Evolutionary conservation across 2,797 vertebrate species (phyloP), one percentile per base, ranked within the genome.

Genomic region (Ptychobarbus kaznakovi): DNA sequence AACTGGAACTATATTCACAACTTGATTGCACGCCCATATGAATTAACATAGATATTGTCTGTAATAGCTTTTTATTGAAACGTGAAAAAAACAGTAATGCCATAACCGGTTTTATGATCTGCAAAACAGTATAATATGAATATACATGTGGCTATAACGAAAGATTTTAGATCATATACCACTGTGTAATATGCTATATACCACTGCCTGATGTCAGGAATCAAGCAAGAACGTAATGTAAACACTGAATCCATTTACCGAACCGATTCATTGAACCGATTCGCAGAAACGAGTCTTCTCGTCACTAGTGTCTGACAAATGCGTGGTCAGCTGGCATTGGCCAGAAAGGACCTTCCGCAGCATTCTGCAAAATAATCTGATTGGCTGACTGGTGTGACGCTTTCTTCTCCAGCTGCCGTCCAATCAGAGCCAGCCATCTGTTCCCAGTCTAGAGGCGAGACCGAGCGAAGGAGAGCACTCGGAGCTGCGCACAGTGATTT

Each of bases 351-450:
- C 8, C 20, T 75, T 38, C 61, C 1, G 83, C 76, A 16, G 13
- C 15, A 70, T 40, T 53, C 6, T 0, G 28, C 9, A 58, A 56
- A 44, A 51, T 1, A 2, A 25, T 88, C 15, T 68, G 83, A 95
- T 95, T 95, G 94, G 95, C 53, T 22, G 16, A 44, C 0, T 1
- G 2, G 0, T 1, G 1, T 11, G 35, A 61, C 74, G 65, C 76
- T 89, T 89, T 90, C 88, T 86, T 49, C 66, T 90, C 15, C 18
- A 46, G 77, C 83, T 73, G 40, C 4, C 49, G 88, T 53, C 96
- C 93, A 96, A 96, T 96, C 90, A 92, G 87, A 92, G 84, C 53
- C 89, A 93, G 95, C 94, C 95, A 97, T 95, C 94, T 96, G 96
- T 96, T 94, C 92, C 5, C 92, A 93, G 91, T 80, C 88, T 89